phyloP scores from a whole-genome alignment of 1,140 invertebrate genomes.

The Aphidius ervi region DNA sequence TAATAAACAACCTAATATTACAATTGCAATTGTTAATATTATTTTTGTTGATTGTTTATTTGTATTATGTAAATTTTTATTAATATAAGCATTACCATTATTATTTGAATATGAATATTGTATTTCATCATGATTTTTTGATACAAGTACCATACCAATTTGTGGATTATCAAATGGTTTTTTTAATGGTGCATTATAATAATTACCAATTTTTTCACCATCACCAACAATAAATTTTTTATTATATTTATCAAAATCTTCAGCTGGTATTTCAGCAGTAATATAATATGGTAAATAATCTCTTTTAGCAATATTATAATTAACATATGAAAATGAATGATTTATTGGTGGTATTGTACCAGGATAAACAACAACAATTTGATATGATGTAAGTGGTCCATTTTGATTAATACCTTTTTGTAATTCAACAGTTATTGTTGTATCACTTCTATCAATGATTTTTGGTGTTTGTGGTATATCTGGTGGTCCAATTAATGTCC shows the following conservation, averaged over 20 bases:
- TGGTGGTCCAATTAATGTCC: conserved; percentile 68
- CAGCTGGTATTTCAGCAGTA: conserved; percentile 67
- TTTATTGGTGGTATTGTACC: conserved; percentile 37
- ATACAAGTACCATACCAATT: conserved; percentile 70
- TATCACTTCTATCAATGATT: conserved; percentile 57
- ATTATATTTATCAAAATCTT: conserved; percentile 52
- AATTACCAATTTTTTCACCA: conserved; percentile 68
- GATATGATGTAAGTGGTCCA: conserved; percentile 68
- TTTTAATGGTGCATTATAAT: conserved; percentile 73
- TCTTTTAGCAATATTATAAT: conserved; percentile 58
- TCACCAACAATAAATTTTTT: conserved; percentile 74
- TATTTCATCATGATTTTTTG: conserved; percentile 60
- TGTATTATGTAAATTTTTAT: conserved; percentile 49
- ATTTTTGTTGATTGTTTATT: conserved; percentile 33
- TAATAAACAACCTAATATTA: conserved; percentile 58
- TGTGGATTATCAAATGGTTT: conserved; percentile 52
- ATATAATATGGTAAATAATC: conserved; percentile 73
- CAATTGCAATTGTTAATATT: conserved; percentile 60
- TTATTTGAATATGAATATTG: conserved; percentile 64
- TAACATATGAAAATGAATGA: conserved; percentile 29
- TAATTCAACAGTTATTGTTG: conserved; percentile 61
- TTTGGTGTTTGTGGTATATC: conserved; percentile 62
- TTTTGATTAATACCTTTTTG: conserved; percentile 64
- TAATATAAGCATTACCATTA: conserved; percentile 59
- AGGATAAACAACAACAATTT: conserved; percentile 66